Base-by-base conservation (phyloP, 2,888 invertebrate species). In the Perizoma affinitatum region DNA sequence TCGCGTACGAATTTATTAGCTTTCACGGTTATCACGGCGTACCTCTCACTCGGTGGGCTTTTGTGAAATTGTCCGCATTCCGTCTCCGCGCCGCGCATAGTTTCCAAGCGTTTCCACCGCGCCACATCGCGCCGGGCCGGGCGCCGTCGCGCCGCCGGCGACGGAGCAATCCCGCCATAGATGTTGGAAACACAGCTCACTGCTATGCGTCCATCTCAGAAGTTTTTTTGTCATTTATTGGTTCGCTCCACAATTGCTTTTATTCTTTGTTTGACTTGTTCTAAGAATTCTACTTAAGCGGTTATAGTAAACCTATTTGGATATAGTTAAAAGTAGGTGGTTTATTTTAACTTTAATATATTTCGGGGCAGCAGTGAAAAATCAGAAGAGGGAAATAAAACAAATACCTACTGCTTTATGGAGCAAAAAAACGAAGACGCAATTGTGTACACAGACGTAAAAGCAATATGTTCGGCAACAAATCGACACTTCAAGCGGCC, bases 31-130 rank as follows among this genome's bases (percentile, higher is more conserved):
- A 87, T 87, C 87, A 80, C 80, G 80, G 81, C 71, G 75, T 81
- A 85, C 81, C 86, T 86, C 88, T 87, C 87, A 87, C 81, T 88
- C 78, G 70, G 80, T 76, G 84, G 79, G 81, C 82, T 85, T 84
- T 84, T 84, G 86, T 81, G 79, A 84, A 89, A 90, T 88, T 82
- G 86, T 83, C 79, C 79, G 81, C 86, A 88, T 88, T 84, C 88
- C 85, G 69, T 72, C 71, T 75, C 65, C 82, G 79, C 70, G 78
- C 79, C 83, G 74, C 72, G 79, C 85, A 86, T 86, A 84, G 82
- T 82, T 83, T 78, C 82, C 83, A 83, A 54, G 71, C 77, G 57
- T 77, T 68, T 72, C 22, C 22, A 22, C 22, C 22, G 22, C 3
- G 73, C 71, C 79, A 78, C 83, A 80, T 70, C 78, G 75, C 69